phyloP scores from a whole-genome alignment of 2,888 invertebrate species.

The Caprella mutica region DNA sequence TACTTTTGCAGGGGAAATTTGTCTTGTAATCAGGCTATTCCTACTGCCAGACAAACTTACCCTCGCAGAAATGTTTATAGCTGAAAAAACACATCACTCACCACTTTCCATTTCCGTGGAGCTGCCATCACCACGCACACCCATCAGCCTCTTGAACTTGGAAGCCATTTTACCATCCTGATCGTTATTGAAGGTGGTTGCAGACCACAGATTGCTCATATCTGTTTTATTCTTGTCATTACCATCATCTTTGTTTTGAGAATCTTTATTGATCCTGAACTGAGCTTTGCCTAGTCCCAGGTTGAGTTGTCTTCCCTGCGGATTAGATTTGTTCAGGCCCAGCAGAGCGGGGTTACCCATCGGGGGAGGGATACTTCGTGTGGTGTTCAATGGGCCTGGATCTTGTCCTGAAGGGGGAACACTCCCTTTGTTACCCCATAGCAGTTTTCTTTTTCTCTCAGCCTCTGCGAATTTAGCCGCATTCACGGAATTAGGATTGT shows the following conservation, averaged over 20 bases:
- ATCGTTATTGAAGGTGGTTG: slow-evolving; percentile 78
- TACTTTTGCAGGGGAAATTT: no score
- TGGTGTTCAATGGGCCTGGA: slow-evolving; percentile 37
- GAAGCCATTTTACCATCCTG: slow-evolving; percentile 81
- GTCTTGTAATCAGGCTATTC: no score
- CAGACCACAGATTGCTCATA: slow-evolving; percentile 52
- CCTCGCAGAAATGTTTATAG: no score
- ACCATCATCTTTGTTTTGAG: not conserved
- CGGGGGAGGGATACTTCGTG: not conserved
- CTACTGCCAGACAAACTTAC: no score
- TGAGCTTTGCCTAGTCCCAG: slow-evolving; percentile 6
- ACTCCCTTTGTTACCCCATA: slow-evolving; percentile 68
- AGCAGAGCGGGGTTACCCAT: not conserved
- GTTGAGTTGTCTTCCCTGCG: slow-evolving; percentile 1
- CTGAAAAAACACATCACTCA: no score
- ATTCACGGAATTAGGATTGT: slow-evolving; percentile 61
- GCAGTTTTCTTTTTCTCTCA: slow-evolving; percentile 77
- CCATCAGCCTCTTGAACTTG: slow-evolving; percentile 94
- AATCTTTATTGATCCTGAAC: not conserved
- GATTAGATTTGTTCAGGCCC: not conserved
- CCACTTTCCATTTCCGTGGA: no score
- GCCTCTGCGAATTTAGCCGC: slow-evolving; percentile 73
- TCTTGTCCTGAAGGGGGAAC: slow-evolving; percentile 38
- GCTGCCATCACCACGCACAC: slow-evolving; percentile 56
- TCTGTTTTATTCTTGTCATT: not conserved